Conservation (phyloP, 2,113 vertebrate species). For the Fregata magnificens region DNA sequence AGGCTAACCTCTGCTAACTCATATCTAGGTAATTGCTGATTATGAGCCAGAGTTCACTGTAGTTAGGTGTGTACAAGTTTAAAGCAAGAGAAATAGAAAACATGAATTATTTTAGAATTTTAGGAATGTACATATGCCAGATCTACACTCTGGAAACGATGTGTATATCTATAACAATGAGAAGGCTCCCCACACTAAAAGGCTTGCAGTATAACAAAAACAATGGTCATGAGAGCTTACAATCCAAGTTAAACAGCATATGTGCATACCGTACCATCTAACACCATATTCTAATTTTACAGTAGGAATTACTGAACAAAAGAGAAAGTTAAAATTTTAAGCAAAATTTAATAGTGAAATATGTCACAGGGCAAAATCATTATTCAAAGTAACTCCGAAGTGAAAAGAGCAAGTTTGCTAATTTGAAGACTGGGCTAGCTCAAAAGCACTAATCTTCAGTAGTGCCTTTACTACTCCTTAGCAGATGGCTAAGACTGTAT, state of each 20-base stretch:
- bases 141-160: not conserved
- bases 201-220: not conserved
- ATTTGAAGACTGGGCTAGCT: not conserved
- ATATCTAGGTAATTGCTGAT: not conserved
- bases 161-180: not conserved
- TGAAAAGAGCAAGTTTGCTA: constrained; percentile 19
- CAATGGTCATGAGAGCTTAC: not conserved
- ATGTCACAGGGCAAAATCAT: not conserved
- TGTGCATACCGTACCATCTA: not conserved
- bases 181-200: not conserved
- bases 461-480: not conserved
- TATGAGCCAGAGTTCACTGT: not conserved
- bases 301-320: not conserved
- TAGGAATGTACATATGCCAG: not conserved
- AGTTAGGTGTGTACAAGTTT: not conserved
- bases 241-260: not conserved
- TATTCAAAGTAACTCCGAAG: not conserved
- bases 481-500: not conserved
- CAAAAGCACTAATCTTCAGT: not conserved
- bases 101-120: not conserved
- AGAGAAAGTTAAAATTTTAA: constrained; percentile 6
- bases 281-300: not conserved
- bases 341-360: not conserved
- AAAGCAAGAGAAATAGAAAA: not conserved
- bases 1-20: not conserved